phyloP scores from a whole-genome alignment of 2,888 invertebrate genomes.

The Tupiocoris notatus region DNA sequence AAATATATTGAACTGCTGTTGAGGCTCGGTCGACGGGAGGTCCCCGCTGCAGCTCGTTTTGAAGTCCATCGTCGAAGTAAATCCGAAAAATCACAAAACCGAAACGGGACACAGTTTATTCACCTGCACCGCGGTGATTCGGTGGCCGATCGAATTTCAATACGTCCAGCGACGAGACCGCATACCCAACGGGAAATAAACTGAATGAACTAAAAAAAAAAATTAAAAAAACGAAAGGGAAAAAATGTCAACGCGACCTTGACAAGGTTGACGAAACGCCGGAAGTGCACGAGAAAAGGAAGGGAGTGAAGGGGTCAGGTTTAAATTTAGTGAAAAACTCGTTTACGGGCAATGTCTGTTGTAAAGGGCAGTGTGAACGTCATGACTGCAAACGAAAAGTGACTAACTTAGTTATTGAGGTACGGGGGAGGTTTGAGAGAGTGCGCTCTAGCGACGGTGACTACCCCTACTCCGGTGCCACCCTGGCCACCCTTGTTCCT shows the following conservation, averaged over 20 bases:
- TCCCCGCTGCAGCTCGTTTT: conserved; percentile 47
- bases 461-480: conserved; percentile 1
- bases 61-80: conserved; percentile 43
- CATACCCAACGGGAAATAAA: conserved; percentile 1
- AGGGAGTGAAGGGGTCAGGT: conserved; percentile 38
- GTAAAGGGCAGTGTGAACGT: conserved; percentile 43
- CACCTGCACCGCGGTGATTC: background rate
- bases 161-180: conserved; percentile 3
- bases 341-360: conserved; percentile 43
- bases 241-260: conserved; percentile 29
- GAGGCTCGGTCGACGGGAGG: conserved; percentile 55
- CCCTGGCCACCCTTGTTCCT: conserved; percentile 4
- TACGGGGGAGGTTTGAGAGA: conserved; percentile 44
- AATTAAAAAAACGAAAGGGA: conserved; percentile 27
- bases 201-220: conserved; percentile 26
- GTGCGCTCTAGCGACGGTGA: conserved; percentile 36
- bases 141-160: background rate
- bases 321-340: conserved; percentile 44
- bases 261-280: conserved; percentile 38
- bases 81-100: background rate
- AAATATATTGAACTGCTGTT: conserved; percentile 84
- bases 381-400: conserved; percentile 64
- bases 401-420: conserved; percentile 64
- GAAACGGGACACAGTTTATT: background rate
- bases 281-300: conserved; percentile 10